Evolutionary conservation across 2,113 vertebrate species (phyloP), one percentile per base, ranked within the genome.

Genomic region (Typhlomys cinereus): DNA sequence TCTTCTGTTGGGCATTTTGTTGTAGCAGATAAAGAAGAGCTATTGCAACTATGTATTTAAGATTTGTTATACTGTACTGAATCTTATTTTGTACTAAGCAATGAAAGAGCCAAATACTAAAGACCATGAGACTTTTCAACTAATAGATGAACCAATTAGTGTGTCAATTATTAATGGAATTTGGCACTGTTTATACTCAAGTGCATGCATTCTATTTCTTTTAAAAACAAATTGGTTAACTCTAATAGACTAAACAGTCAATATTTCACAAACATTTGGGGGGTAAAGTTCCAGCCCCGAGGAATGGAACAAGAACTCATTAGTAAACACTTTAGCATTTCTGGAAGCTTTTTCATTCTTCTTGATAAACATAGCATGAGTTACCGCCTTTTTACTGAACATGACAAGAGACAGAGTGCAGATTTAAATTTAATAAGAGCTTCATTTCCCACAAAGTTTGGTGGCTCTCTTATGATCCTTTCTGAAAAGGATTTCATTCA

Each of bases 311-410:
- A 87, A 84, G 57, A 90, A 66, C 36, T 48, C 83, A 59, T 15
- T 21, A 48, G 31, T 82, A 89, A 76, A 67, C 52, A 54, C 31
- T 39, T 78, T 81, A 90, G 91, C 69, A 76, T 87, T 57, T 92
- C 70, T 85, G 67, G 39, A 81, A 66, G 14, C 21, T 15, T 90
- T 61, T 92, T 90, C 61, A 91, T 88, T 92, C 34, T 80, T 93
- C n/a, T 92, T 85, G 41, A 50, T 81, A 81, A 88, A 85, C 4
- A 25, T 50, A 83, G 41, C 7, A 80, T n/a, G 15, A 74, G 7
- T 76, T 48, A 85, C 23, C 92, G 41, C 7, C 21, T 52, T 64
- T 83, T 71, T 73, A 7, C 18, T 80, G 69, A 84, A 79, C 25
- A 44, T 57, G 64, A 54, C 20, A 88, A 36, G 29, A 85, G 44